phyloP scores from a whole-genome alignment of 2,888 invertebrate species.

The Heliothis peltigera region DNA sequence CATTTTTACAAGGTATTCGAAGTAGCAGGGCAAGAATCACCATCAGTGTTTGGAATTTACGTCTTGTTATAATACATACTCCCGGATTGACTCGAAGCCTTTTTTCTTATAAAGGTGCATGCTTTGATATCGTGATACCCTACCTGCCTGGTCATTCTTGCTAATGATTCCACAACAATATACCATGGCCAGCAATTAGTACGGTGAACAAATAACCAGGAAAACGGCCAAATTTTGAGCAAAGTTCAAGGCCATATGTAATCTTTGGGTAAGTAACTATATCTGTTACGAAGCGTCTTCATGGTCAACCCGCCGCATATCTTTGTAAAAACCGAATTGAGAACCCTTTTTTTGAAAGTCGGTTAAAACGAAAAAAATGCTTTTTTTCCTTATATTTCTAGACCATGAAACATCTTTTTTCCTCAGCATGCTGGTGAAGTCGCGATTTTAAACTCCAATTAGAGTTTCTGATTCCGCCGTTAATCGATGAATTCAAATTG shows the following conservation, averaged over 20 bases:
- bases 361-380: too few species aligned
- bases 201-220: not conserved
- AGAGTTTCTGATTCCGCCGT: not conserved
- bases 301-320: not conserved
- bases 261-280: not conserved
- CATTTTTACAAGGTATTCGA: too few species aligned
- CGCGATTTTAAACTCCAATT: too few species aligned
- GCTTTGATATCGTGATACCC: not conserved
- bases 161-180: not conserved
- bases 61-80: not conserved
- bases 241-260: not conserved
- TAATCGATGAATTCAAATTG: slow-evolving; percentile 11
- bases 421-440: too few species aligned
- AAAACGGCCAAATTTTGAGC: not conserved
- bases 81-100: not conserved
- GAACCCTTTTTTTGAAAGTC: too few species aligned
- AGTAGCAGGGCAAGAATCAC: too few species aligned
- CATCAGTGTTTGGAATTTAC: too few species aligned
- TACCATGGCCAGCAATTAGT: not conserved
- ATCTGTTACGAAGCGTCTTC: not conserved
- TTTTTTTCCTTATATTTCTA: too few species aligned
- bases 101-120: not conserved
- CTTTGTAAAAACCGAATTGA: too few species aligned
- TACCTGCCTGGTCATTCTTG: not conserved
- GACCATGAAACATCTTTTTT: too few species aligned